Base-by-base conservation (phyloP, 2,113 vertebrate genomes). In the Zosterops japonicus region DNA sequence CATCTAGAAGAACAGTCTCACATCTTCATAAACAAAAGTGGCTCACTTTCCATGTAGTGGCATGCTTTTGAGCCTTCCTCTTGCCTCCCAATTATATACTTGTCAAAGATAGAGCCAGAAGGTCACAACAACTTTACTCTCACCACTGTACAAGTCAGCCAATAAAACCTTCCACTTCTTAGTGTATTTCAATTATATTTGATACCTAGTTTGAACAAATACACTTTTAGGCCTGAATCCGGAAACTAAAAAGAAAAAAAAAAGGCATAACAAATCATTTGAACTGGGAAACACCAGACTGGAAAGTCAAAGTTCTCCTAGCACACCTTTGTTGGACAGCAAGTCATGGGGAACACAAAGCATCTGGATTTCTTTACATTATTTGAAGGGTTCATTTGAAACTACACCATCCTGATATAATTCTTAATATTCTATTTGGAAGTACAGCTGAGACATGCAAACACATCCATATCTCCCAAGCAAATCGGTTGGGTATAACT, bases 161-260 rank as follows among this genome's bases (percentile, higher is more conserved):
- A 84, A 39, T 57, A 59, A 75, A 81, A 94, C 71, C 76, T 83
- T 84, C 36, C 25, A 50, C 53, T 70, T 90, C 55, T 47, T 92
- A 75, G 49, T 87, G 68, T n/a, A 35, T 76, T 93, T 92, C 56
- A 87, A 31, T 90, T 95, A 79, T 93, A 94, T 92, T 89, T 69
- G 64, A 86, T n/a, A 68, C n/a, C 80, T 64, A 47, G 23, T 47
- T 82, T 75, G 86, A 89, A 82, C n/a, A 95, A 90, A 94, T 72
- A 25, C 6, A n/a, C 44, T 89, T 77, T 31, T 31, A 75, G n/a
- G 36, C 44, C 46, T 90, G 60, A 88, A 75, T 74, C 33, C 46
- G 49, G 61, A 86, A 81, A 41, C 7, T 29, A 78, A 82, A 91
- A 42, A 27, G 39, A 33, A 5, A 20, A 68, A 50, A 78, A 50